Conservation (phyloP, 2,113 vertebrate species). For the Epinephelus cyanopodus region DNA sequence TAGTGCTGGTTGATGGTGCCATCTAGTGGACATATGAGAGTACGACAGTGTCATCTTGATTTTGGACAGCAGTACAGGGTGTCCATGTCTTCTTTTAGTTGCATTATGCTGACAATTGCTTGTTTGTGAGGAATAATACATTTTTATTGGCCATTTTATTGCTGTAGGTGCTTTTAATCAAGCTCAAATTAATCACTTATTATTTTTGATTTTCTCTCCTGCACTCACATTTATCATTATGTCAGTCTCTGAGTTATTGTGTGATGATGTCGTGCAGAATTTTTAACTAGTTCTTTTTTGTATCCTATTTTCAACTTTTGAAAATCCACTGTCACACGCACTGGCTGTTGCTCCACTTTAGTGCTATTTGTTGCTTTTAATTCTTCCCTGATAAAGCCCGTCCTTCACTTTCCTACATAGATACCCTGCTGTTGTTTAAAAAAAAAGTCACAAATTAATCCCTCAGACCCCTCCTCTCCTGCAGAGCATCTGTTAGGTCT, state of each 20-base stretch:
- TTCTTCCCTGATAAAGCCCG: neutral
- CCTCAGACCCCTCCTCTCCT: neutral
- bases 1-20: slow-evolving; percentile 22
- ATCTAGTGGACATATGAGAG: slow-evolving; percentile 54
- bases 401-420: neutral
- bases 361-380: neutral
- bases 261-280: neutral
- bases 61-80: neutral
- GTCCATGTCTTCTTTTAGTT: neutral
- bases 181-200: neutral
- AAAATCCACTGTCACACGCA: neutral
- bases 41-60: neutral
- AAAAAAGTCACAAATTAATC: neutral
- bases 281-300: neutral
- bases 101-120: neutral
- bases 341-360: neutral
- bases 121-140: neutral
- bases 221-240: neutral
- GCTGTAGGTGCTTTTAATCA: neutral
- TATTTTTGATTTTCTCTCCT: neutral
- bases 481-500: neutral
- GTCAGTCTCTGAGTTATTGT: neutral
- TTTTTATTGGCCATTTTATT: neutral
- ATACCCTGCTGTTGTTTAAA: neutral
- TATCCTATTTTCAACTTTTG: neutral